These are phyloP conservation scores for Ischnura elegans DNA, from an alignment of 2,888 invertebrate species.

Conservation along the genomic window DNA sequence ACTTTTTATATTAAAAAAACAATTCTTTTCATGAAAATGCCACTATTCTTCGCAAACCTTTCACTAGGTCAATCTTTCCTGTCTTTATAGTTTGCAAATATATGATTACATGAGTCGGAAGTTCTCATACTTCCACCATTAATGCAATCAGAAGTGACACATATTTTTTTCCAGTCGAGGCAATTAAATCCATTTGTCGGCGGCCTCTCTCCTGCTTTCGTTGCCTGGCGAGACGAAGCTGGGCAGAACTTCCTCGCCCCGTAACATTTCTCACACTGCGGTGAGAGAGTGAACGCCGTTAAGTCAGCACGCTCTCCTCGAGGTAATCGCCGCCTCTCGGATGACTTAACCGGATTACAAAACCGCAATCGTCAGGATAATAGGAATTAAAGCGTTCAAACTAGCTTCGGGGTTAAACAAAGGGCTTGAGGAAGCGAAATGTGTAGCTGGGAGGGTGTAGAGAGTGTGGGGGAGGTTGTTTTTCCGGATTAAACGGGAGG, in stretches of 20 bases:
- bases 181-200: neutral
- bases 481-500: no score
- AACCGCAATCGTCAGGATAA: neutral
- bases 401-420: neutral
- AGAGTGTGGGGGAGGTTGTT: neutral
- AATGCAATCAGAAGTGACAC: no score
- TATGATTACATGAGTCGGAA: no score
- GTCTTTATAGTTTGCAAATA: no score
- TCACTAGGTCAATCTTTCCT: no score
- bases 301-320: neutral
- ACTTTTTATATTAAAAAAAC: no score
- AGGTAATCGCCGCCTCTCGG: slow-evolving; percentile 27
- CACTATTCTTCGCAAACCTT: no score
- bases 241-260: neutral
- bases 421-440: neutral
- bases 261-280: neutral
- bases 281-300: neutral
- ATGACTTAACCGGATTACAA: slow-evolving; percentile 59
- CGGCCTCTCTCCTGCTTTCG: neutral
- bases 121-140: no score
- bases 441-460: neutral
- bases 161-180: no score
- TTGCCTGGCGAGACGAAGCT: neutral
- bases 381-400: neutral
- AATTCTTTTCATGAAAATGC: no score